A percentile compares a stretch with the other conserved stretches of the same genome.
Conservation (phyloP, 2,888 invertebrate genomes). For the Sarcophaga carnaria region DNA sequence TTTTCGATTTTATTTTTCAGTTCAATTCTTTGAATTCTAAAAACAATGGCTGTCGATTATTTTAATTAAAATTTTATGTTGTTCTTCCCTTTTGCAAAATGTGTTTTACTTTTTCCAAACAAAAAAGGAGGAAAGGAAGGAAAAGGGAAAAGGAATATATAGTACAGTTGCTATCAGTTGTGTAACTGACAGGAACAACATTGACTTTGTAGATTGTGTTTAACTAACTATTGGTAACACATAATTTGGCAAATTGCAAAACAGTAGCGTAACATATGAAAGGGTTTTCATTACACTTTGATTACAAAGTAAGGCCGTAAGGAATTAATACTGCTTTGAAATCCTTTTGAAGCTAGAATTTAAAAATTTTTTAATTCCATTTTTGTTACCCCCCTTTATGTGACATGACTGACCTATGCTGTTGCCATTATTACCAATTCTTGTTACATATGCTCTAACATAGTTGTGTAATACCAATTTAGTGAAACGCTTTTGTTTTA, state of each 20-base stretch:
- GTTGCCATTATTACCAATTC: background rate
- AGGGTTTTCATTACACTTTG: too few relatives aligned
- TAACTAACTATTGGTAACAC: constrained; percentile 2
- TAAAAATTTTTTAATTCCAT: too few relatives aligned
- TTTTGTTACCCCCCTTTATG: too few relatives aligned
- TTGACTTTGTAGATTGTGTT: constrained; percentile 21
- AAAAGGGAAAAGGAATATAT: background rate
- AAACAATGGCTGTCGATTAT: constrained; percentile 45
- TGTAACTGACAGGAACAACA: background rate
- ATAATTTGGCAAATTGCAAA: background rate
- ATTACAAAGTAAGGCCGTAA: background rate
- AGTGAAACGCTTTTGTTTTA: background rate
- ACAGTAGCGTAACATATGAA: background rate
- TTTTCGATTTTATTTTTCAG: background rate
- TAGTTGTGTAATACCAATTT: too few relatives aligned
- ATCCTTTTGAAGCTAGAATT: too few relatives aligned
- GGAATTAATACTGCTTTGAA: too few relatives aligned
- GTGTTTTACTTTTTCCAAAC: background rate
- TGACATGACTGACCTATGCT: background rate
- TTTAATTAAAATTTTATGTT: constrained; percentile 41
- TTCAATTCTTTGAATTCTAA: background rate
- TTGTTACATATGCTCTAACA: background rate
- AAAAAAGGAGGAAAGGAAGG: background rate
- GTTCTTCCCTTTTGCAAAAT: background rate
- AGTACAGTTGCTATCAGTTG: background rate